Evolutionary conservation across 2,797 vertebrate species (phyloP).

Genomic region (Lagodon rhomboides): DNA sequence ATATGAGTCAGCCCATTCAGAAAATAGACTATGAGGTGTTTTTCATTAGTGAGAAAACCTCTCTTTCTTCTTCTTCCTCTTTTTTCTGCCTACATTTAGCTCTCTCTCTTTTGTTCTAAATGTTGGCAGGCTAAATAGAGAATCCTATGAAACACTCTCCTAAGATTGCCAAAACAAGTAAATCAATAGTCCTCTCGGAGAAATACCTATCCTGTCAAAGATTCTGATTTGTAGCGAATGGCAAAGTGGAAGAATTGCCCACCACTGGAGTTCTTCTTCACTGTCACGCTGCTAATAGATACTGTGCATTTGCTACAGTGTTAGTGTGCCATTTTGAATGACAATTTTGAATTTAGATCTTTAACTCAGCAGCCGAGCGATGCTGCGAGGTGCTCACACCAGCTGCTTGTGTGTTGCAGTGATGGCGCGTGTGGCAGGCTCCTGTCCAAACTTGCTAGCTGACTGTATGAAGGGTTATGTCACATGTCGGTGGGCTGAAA

Average conservation of each 20-base stretch:
- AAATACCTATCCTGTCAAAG: slow-evolving; percentile 19
- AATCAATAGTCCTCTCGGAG: slow-evolving; percentile 29
- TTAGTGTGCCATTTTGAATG: slow-evolving; percentile 8
- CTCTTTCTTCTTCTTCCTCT: background rate
- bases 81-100: background rate
- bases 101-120: background rate
- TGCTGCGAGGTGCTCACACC: background rate
- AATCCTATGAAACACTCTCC: slow-evolving; percentile 18
- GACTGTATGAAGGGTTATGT: slow-evolving; percentile 8
- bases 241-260: background rate
- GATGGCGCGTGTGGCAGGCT: background rate
- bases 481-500: background rate
- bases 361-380: background rate
- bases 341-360: slow-evolving; percentile 6
- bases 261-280: background rate
- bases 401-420: slow-evolving; percentile 12
- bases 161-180: slow-evolving; percentile 30
- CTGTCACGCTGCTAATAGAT: background rate
- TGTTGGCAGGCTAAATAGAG: slow-evolving; percentile 27
- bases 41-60: slow-evolving; percentile 28
- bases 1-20: slow-evolving; percentile 34
- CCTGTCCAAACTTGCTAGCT: background rate
- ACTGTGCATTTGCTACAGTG: background rate
- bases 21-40: slow-evolving; percentile 28
- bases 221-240: slow-evolving; percentile 18